These are phyloP conservation scores for Enteromius thamalakanensis DNA, from an alignment of 2,797 vertebrate genomes.

Conservation along the genomic window DNA sequence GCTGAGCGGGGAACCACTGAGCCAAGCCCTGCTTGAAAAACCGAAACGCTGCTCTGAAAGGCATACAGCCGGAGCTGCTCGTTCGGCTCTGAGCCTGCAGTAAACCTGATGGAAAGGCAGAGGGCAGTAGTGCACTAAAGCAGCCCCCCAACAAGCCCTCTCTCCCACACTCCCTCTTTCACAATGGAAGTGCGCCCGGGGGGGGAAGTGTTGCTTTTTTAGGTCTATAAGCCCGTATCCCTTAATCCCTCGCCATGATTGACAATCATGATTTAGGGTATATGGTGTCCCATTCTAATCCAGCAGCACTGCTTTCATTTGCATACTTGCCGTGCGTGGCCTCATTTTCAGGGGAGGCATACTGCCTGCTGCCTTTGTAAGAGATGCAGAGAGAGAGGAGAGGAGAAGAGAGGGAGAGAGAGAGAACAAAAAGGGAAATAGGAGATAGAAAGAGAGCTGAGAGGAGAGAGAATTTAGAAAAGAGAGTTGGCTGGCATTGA, in stretches of 20 bases:
- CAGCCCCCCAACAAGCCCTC: constrained; percentile 75
- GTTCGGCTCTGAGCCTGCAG: constrained; percentile 72
- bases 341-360: constrained; percentile 89
- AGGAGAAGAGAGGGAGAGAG: constrained; percentile 64
- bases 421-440: constrained; percentile 70
- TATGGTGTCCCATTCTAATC: constrained; percentile 99
- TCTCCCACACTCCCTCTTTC: constrained; percentile 84
- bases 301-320: constrained; percentile 99
- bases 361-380: constrained; percentile 82
- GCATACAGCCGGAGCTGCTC: constrained; percentile 1
- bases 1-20: neutral
- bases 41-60: neutral
- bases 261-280: constrained; percentile 99
- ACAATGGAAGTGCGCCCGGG: constrained; percentile 98
- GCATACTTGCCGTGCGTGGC: constrained; percentile 96
- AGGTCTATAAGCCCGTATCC: constrained; percentile 99
- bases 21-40: neutral
- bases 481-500: constrained; percentile 37
- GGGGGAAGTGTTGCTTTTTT: constrained; percentile 99
- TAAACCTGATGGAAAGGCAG: constrained; percentile 80
- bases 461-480: constrained; percentile 67
- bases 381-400: constrained; percentile 78
- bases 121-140: constrained; percentile 98
- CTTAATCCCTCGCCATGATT: constrained; percentile 99
- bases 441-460: constrained; percentile 68